These are phyloP conservation scores for Eupithecia centaureata DNA, from an alignment of 2,888 invertebrate species.

Conservation along the genomic window DNA sequence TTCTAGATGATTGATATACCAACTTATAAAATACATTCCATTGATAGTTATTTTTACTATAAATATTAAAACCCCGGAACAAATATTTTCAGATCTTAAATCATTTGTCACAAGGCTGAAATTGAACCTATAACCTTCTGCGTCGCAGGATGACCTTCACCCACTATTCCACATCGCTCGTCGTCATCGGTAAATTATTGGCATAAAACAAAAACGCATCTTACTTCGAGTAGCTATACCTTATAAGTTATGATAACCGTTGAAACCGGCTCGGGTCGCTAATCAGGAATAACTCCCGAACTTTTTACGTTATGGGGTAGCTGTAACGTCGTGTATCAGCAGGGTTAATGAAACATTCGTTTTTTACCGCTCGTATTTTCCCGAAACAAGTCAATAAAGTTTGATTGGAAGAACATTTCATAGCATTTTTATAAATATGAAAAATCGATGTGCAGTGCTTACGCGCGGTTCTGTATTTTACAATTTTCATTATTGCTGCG, in stretches of 20 bases:
- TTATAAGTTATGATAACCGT: constrained; percentile 21
- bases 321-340: constrained; percentile 33
- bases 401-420: constrained; percentile 35
- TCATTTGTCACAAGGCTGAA: too few species aligned
- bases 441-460: constrained; percentile 29
- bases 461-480: constrained; percentile 27
- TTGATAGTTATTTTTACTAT: too few species aligned
- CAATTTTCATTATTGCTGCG: constrained; percentile 27
- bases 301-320: constrained; percentile 34
- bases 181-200: too few species aligned
- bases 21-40: too few species aligned
- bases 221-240: neutral
- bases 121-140: too few species aligned
- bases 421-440: constrained; percentile 30
- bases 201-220: neutral
- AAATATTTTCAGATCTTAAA: too few species aligned
- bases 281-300: constrained; percentile 32
- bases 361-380: constrained; percentile 36
- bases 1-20: too few species aligned
- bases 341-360: constrained; percentile 35
- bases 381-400: constrained; percentile 37
- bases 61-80: too few species aligned
- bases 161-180: too few species aligned
- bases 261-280: constrained; percentile 23
- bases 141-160: too few species aligned